These are phyloP conservation scores for Hedya salicella DNA, from an alignment of 2,888 invertebrate species.

Conservation along the genomic window DNA sequence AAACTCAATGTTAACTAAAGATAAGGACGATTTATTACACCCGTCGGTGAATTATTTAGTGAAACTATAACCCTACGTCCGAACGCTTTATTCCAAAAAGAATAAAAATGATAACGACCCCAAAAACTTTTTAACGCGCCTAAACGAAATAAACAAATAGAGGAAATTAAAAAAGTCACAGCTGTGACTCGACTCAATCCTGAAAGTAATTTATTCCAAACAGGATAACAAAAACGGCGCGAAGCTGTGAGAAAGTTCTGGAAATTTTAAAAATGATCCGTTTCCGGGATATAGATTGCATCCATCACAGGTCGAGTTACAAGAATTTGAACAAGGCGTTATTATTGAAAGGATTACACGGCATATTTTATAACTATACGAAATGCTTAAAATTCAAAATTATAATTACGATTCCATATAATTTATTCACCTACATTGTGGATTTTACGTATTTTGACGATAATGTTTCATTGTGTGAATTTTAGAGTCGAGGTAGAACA, in stretches of 20 bases:
- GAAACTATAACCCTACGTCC: conserved; percentile 19
- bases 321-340: conserved; percentile 49
- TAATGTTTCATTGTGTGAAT: no score
- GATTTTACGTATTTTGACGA: no score
- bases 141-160: conserved; percentile 50
- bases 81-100: conserved; percentile 26
- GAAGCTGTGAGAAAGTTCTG: conserved; percentile 65
- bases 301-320: conserved; percentile 59
- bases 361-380: no score
- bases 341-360: conserved; percentile 46
- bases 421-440: no score
- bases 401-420: no score
- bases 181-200: conserved; percentile 57
- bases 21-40: conserved; percentile 13
- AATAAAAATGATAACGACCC: conserved; percentile 40
- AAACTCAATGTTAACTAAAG: not conserved
- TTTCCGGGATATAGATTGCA: conserved; percentile 63
- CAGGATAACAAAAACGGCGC: conserved; percentile 68
- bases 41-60: not conserved
- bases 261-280: conserved; percentile 56
- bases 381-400: no score
- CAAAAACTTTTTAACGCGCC: conserved; percentile 37
- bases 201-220: conserved; percentile 63
- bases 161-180: conserved; percentile 72
- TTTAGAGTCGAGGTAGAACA: no score